phyloP scores from a whole-genome alignment of 2,888 invertebrate species.

The Eupithecia inturbata region DNA sequence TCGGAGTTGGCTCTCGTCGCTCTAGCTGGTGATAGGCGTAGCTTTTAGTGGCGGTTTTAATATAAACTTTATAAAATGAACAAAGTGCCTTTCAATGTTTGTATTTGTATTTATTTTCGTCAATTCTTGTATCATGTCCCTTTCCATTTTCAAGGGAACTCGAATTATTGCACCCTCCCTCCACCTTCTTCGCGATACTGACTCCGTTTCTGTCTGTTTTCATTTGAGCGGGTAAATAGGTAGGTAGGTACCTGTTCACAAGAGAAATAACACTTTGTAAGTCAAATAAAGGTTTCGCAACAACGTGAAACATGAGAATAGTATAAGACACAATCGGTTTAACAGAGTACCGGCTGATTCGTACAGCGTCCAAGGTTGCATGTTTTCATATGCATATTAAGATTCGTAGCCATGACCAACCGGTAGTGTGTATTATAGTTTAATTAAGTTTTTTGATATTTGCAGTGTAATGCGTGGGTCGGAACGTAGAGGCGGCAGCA shows the following conservation, averaged over 20 bases:
- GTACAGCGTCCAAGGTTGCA: neutral
- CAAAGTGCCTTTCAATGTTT: slow-evolving; percentile 17
- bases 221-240: neutral
- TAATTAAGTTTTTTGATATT: slow-evolving; percentile 7
- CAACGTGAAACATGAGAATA: neutral
- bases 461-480: slow-evolving; percentile 42
- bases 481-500: slow-evolving; percentile 18
- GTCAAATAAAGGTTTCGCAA: neutral
- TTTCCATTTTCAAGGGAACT: neutral
- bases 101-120: slow-evolving; percentile 4
- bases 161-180: neutral
- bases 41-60: slow-evolving; percentile 15
- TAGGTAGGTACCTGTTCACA: neutral
- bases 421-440: neutral
- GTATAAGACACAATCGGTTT: neutral
- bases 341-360: neutral
- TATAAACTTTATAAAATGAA: slow-evolving; percentile 22
- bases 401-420: neutral
- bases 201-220: neutral
- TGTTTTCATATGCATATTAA: neutral
- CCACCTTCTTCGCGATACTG: neutral
- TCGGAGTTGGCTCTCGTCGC: neutral
- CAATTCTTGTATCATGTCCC: neutral
- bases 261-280: neutral
- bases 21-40: slow-evolving; percentile 8